Conservation (phyloP, 1,140 invertebrate genomes). For the Bombus vancouverensis region DNA sequence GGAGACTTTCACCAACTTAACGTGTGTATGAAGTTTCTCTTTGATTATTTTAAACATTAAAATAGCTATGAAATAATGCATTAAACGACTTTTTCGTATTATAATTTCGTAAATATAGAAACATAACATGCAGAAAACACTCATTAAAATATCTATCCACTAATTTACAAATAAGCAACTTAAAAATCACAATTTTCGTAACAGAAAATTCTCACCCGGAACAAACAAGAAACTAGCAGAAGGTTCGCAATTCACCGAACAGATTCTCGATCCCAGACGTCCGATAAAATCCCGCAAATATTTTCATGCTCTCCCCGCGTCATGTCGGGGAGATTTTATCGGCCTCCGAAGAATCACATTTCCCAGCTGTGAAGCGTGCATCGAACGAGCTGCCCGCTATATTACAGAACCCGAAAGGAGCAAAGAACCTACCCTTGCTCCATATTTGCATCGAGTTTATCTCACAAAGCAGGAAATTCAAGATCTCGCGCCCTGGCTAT, state of each 20-base stretch:
- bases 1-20: too few relatives aligned
- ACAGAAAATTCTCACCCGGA: background rate
- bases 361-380: background rate
- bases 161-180: background rate
- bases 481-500: background rate
- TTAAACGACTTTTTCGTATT: too few relatives aligned
- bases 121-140: too few relatives aligned
- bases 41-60: too few relatives aligned
- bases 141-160: too few relatives aligned
- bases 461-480: background rate
- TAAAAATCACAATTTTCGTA: background rate
- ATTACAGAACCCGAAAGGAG: background rate
- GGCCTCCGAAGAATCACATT: conserved; percentile 33
- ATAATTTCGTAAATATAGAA: too few relatives aligned
- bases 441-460: conserved; percentile 26
- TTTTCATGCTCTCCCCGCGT: conserved; percentile 19
- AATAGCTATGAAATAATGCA: too few relatives aligned
- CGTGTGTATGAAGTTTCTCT: too few relatives aligned
- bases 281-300: conserved; percentile 13
- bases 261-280: background rate
- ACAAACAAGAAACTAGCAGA: background rate
- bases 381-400: background rate
- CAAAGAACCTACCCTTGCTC: background rate
- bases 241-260: background rate
- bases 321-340: conserved; percentile 2